Percentiles rank a stretch among this genome's conserved stretches.
These are phyloP conservation scores for Thalassaphorura encarpata DNA, from an alignment of 1,140 invertebrate species.

Conservation along the genomic window DNA sequence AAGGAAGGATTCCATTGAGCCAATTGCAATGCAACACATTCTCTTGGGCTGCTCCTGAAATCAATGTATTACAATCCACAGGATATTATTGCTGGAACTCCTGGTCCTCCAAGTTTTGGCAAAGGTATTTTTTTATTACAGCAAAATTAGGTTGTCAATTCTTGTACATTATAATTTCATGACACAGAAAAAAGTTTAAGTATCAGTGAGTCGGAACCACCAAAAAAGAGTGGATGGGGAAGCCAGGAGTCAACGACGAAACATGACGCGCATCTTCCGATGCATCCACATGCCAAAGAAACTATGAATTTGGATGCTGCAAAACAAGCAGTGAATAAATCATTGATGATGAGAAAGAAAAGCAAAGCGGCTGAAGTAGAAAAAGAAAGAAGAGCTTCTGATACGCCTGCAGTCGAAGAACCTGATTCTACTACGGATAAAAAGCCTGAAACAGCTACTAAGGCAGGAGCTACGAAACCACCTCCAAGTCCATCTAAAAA, in stretches of 20 bases:
- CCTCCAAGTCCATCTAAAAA: background rate
- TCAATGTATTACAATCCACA: background rate
- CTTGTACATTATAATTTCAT: background rate
- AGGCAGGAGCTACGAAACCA: background rate
- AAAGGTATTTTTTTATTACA: background rate
- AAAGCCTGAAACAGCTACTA: background rate
- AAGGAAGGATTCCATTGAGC: conserved; percentile 45
- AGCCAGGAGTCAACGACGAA: background rate
- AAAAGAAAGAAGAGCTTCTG: background rate
- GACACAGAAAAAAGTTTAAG: background rate
- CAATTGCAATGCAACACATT: conserved; percentile 24
- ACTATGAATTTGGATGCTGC: conserved; percentile 12
- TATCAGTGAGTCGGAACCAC: too few relatives aligned
- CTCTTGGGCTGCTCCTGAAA: conserved; percentile 12
- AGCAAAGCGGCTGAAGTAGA: background rate
- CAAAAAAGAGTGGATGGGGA: too few relatives aligned
- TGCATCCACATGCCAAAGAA: background rate
- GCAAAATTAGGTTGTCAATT: background rate
- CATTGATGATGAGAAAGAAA: background rate
- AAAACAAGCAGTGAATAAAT: background rate
- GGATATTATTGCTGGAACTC: background rate
- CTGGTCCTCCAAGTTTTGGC: background rate
- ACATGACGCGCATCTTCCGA: background rate
- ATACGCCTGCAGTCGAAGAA: background rate
- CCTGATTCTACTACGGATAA: background rate